Base-by-base conservation (phyloP, 2,797 vertebrate species). In the Pelodytes ibericus region DNA sequence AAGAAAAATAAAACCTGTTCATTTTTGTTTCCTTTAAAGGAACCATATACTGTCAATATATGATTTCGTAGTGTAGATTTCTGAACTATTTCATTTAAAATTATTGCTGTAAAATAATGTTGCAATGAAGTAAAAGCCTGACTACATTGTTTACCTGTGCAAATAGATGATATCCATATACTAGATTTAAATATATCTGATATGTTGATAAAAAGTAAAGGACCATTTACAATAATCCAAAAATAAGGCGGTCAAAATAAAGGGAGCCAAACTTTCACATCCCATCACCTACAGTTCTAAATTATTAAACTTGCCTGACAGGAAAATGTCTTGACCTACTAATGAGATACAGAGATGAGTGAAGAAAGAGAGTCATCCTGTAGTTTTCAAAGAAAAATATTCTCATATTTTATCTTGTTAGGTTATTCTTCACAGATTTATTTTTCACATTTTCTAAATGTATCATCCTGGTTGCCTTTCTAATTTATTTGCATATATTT, bases 221-320 rank as follows among this genome's bases (percentile, higher is more conserved):
- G 41, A 44, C 3, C 13, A 10, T 16, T 16, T 44, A 16, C 0
- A 13, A 16, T 16, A 13, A 7, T 53, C 20, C 20, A 22, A 65
- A 72, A 0, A 4, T 82, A 80, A 75, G 83, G 83, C 83, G 83
- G 80, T 79, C 84, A 84, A 25, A 33, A 27, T 81, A 70, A 75
- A 80, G 78, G 80, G 83, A 83, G 81, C 80, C 69, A 84, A 80
- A 64, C 77, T 87, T 81, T 81, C 81, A 83, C 67, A 83, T 85
- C 80, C 75, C 41, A 64, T 81, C 0, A 4, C 57, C 65, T 73
- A 33, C 31, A 63, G 47, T 78, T 79, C 64, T 86, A 53, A 87
- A 86, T 84, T 86, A 87, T 87, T 89, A 82, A 86, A 65, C 59
- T 68, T 74, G 67, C 74, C 80, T 87, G 75, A 68, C 61, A 82